Percentiles rank a stretch among this genome's conserved stretches.
Conservation (phyloP, 1,140 invertebrate genomes). For the Ctenoplectra terminalis region DNA sequence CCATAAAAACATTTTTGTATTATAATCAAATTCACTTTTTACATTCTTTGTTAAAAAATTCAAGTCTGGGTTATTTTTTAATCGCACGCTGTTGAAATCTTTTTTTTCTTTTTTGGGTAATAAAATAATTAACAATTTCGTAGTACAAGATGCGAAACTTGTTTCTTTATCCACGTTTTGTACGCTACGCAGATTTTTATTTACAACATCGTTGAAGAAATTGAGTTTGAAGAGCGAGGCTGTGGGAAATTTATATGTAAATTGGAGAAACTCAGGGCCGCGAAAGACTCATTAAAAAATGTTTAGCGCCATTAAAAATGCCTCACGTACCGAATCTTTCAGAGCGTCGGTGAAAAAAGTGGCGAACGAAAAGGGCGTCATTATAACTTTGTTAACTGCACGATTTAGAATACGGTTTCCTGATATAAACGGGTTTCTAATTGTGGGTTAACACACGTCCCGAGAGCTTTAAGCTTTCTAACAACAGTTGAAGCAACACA, state of each 20-base stretch:
- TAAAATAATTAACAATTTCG: no score
- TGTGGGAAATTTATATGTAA: slow-evolving; percentile 11
- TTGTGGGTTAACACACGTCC: background rate
- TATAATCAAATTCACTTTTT: no score
- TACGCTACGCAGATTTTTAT: no score
- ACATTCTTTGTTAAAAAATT: no score
- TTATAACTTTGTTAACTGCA: slow-evolving; percentile 14
- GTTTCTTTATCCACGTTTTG: no score
- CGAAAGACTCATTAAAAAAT: background rate
- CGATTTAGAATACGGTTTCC: background rate
- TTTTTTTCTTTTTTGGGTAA: no score
- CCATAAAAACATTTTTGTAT: no score
- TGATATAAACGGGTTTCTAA: background rate
- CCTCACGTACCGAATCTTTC: background rate
- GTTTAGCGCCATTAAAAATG: slow-evolving; percentile 15
- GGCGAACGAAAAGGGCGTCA: background rate
- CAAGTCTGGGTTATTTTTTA: no score
- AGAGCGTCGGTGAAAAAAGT: background rate
- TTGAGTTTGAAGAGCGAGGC: background rate
- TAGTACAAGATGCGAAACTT: background rate
- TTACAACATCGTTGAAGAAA: background rate
- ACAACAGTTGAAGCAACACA: no score
- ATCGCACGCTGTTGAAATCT: no score
- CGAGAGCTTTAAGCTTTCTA: background rate
- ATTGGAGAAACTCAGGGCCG: background rate